Percentiles rank a stretch among this genome's conserved stretches.
These are phyloP conservation scores for Oreamnos americanus DNA, from an alignment of 2,113 vertebrate species.

Conservation along the genomic window DNA sequence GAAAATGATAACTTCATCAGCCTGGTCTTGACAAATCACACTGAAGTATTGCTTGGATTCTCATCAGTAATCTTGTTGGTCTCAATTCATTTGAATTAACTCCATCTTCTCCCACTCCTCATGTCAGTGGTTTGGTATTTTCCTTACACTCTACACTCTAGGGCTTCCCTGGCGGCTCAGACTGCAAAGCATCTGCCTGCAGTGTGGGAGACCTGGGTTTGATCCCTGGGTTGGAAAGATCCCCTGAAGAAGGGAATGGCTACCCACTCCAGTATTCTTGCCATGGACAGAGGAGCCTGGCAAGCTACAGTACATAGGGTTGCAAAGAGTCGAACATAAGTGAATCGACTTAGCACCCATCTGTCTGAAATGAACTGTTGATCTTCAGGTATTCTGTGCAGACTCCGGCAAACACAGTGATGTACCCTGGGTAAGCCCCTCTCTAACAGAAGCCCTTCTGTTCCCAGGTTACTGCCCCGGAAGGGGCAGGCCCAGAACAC, in stretches of 20 bases:
- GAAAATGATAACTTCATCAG: background rate
- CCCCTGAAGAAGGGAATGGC: background rate
- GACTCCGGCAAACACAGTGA: background rate
- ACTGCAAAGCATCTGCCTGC: background rate
- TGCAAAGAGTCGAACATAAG: background rate
- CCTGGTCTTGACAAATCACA: background rate
- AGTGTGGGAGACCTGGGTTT: background rate
- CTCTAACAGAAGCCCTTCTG: background rate
- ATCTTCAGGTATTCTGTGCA: background rate
- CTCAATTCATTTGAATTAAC: background rate
- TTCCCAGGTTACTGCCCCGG: fast-evolving
- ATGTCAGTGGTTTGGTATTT: background rate
- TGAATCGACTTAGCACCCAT: background rate
- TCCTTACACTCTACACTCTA: background rate
- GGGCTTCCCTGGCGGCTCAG: background rate
- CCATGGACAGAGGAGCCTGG: background rate
- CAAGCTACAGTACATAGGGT: background rate
- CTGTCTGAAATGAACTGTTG: background rate
- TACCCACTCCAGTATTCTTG: background rate
- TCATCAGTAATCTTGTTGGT: background rate
- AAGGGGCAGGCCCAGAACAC: background rate
- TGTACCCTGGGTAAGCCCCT: background rate
- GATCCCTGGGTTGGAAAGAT: background rate
- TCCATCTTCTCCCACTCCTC: background rate
- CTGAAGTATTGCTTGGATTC: background rate